Evolutionary conservation across 1,140 invertebrate species (phyloP).

Genomic region (Ladona fulva): DNA sequence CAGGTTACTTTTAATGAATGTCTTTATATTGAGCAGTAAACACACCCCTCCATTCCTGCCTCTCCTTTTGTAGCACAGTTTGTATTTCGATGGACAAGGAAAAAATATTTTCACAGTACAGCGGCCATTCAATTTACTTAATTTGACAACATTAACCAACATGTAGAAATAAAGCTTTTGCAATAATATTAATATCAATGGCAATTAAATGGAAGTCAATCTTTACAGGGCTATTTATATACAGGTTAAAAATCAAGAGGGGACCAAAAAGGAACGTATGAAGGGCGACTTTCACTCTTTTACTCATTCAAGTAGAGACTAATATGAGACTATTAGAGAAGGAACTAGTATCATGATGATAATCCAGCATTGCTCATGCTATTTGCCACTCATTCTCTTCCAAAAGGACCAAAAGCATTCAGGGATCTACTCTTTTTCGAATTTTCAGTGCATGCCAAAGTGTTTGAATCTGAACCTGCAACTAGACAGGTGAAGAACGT

Average conservation of each 20-base stretch:
- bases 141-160: neutral
- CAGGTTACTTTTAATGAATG: neutral
- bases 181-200: conserved; percentile 1
- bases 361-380: neutral
- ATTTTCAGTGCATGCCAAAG: too few relatives aligned
- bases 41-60: neutral
- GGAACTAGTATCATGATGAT: neutral
- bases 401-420: too few relatives aligned
- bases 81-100: neutral
- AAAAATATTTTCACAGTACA: neutral
- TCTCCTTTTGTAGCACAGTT: neutral
- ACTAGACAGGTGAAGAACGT: too few relatives aligned
- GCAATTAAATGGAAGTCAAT: neutral
- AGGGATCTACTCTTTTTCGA: too few relatives aligned
- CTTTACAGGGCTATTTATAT: neutral
- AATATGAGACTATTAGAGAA: neutral
- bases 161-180: conserved; percentile 7
- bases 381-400: neutral
- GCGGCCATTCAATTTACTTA: neutral
- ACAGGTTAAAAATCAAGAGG: neutral
- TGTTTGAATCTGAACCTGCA: too few relatives aligned
- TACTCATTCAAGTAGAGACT: neutral
- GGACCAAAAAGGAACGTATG: neutral
- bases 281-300: neutral
- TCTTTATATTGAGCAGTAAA: conserved; percentile 10